Conservation (phyloP, 2,888 invertebrate species). For the Leptinotarsa juncta region DNA sequence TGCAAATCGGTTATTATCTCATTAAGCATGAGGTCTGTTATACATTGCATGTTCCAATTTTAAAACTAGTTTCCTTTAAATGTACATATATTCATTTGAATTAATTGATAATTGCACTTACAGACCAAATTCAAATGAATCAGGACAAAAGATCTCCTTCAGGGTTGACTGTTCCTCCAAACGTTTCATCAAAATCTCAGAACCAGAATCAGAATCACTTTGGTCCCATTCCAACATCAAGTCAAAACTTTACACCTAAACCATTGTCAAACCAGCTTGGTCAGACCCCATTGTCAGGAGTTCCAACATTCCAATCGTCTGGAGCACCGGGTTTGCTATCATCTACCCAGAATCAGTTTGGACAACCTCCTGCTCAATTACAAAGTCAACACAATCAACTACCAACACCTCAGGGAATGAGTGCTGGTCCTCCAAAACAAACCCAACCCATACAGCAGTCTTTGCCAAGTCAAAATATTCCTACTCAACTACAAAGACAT, state of each 20-base stretch:
- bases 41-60: too few species aligned
- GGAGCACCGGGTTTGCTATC: constrained; percentile 27
- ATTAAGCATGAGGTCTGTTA: too few species aligned
- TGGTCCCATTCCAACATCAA: constrained; percentile 30
- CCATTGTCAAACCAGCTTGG: constrained; percentile 26
- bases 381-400: constrained; percentile 16
- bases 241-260: constrained; percentile 30
- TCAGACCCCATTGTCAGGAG: constrained; percentile 24
- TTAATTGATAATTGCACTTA: constrained; percentile 29
- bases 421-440: constrained; percentile 24
- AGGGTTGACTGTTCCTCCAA: constrained; percentile 47
- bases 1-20: too few species aligned
- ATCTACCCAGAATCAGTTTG: constrained; percentile 34
- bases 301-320: constrained; percentile 28
- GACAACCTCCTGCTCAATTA: constrained; percentile 31
- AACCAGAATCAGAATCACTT: constrained; percentile 58
- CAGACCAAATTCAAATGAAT: constrained; percentile 32
- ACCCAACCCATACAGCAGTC: constrained; percentile 25
- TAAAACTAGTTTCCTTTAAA: too few species aligned
- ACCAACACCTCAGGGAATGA: constrained; percentile 11
- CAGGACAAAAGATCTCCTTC: constrained; percentile 51
- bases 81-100: too few species aligned
- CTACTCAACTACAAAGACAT: constrained; percentile 32
- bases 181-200: constrained; percentile 42
- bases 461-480: constrained; percentile 17